A percentile compares a stretch with the other conserved stretches of the same genome.
phyloP scores from a whole-genome alignment of 2,888 invertebrate species.

The Cheilosia soror region DNA sequence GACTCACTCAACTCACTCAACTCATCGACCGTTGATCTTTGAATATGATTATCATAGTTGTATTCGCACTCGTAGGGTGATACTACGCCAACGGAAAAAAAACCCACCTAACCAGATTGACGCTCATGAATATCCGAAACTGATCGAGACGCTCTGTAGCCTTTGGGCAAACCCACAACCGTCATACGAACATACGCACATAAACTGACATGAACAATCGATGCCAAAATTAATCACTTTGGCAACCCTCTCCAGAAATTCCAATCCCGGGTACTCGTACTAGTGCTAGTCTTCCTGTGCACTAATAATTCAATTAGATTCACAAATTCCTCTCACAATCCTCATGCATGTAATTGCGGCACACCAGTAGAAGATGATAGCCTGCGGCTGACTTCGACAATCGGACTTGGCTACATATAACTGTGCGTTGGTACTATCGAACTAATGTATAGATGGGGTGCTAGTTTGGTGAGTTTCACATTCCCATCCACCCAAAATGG shows the following conservation, averaged over 20 bases:
- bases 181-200: slow-evolving; percentile 33
- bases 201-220: slow-evolving; percentile 32
- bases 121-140: slow-evolving; percentile 68
- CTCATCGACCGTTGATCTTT: neutral
- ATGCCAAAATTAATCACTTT: slow-evolving; percentile 67
- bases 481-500: slow-evolving; percentile 45
- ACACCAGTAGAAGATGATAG: slow-evolving; percentile 38
- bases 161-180: slow-evolving; percentile 51
- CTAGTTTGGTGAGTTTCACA: slow-evolving; percentile 57
- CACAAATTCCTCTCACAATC: slow-evolving; percentile 59
- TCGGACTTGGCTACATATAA: slow-evolving; percentile 22
- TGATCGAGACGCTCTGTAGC: slow-evolving; percentile 43
- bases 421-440: slow-evolving; percentile 18
- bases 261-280: slow-evolving; percentile 32
- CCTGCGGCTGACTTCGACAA: slow-evolving; percentile 52
- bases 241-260: slow-evolving; percentile 61
- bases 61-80: neutral
- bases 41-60: neutral
- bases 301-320: slow-evolving; percentile 74
- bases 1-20: slow-evolving; percentile 37
- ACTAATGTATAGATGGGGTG: slow-evolving; percentile 29
- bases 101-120: slow-evolving; percentile 47
- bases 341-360: slow-evolving; percentile 15
- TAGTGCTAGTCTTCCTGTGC: slow-evolving; percentile 32
- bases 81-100: neutral